Conservation (phyloP, 2,113 vertebrate genomes). For the Larimichthys polyactis region DNA sequence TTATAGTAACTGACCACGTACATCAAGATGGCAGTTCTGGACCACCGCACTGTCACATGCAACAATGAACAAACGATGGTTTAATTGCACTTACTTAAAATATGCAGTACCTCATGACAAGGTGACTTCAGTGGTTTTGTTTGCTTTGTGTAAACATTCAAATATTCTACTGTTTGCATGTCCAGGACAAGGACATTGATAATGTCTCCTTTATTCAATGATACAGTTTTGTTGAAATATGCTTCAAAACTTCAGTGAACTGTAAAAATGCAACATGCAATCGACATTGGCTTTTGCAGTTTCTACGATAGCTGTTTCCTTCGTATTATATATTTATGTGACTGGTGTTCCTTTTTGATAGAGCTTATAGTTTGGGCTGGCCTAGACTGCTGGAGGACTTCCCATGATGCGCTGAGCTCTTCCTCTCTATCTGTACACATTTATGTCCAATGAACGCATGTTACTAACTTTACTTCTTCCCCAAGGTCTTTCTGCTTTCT, state of each 20-base stretch:
- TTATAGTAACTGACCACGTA: conserved; percentile 23
- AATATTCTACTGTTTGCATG: background rate
- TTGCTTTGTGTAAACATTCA: background rate
- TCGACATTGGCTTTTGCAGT: background rate
- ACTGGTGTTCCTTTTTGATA: too few relatives aligned
- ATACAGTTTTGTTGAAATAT: background rate
- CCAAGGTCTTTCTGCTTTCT: too few relatives aligned
- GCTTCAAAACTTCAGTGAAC: background rate
- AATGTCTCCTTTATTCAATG: background rate
- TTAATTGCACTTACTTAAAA: background rate
- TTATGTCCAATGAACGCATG: too few relatives aligned
- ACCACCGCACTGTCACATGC: background rate
- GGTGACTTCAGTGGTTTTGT: background rate
- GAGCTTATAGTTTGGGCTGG: too few relatives aligned
- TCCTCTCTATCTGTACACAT: too few relatives aligned
- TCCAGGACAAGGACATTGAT: background rate
- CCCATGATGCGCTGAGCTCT: too few relatives aligned
- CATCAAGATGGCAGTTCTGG: conserved; percentile 2
- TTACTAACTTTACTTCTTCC: too few relatives aligned
- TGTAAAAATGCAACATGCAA: too few relatives aligned
- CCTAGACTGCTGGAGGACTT: too few relatives aligned
- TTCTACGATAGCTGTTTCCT: background rate
- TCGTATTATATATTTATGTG: background rate
- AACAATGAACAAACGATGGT: background rate
- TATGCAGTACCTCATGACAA: background rate